phyloP scores from a whole-genome alignment of 2,113 vertebrate genomes.

The Chloropsis hardwickii region DNA sequence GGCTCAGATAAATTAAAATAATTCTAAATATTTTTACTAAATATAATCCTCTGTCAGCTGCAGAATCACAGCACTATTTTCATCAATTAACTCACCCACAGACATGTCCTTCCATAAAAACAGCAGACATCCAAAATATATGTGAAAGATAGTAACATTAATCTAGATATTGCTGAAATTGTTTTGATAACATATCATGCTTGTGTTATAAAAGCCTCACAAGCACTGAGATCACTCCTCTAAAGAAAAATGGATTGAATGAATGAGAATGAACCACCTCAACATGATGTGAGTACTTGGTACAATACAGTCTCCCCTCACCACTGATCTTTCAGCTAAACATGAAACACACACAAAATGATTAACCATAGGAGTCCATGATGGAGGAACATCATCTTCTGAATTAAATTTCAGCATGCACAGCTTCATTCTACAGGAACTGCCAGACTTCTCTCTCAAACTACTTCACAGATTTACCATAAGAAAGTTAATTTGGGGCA shows the following conservation, averaged over 20 bases:
- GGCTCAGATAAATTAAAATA: not conserved
- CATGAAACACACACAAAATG: not conserved
- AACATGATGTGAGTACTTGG: not conserved
- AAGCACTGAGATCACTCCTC: not conserved
- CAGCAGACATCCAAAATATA: not conserved
- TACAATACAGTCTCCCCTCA: not conserved
- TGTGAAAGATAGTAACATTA: not conserved
- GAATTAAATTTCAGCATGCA: not conserved
- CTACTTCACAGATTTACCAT: not conserved
- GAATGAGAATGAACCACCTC: not conserved
- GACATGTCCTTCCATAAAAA: not conserved
- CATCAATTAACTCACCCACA: not conserved
- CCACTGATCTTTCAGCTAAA: not conserved
- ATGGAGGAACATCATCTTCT: not conserved
- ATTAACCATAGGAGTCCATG: not conserved
- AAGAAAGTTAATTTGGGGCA: not conserved
- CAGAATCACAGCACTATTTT: not conserved
- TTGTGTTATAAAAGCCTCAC: not conserved
- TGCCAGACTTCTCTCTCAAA: not conserved
- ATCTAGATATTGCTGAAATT: not conserved
- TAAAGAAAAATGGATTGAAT: not conserved
- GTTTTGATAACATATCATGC: not conserved
- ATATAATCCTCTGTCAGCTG: not conserved
- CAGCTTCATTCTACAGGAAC: not conserved
- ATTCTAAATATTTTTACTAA: conserved; percentile 32